These are phyloP conservation scores for Oncopodura yosiiana DNA, from an alignment of 1,140 invertebrate genomes.

Conservation along the genomic window DNA sequence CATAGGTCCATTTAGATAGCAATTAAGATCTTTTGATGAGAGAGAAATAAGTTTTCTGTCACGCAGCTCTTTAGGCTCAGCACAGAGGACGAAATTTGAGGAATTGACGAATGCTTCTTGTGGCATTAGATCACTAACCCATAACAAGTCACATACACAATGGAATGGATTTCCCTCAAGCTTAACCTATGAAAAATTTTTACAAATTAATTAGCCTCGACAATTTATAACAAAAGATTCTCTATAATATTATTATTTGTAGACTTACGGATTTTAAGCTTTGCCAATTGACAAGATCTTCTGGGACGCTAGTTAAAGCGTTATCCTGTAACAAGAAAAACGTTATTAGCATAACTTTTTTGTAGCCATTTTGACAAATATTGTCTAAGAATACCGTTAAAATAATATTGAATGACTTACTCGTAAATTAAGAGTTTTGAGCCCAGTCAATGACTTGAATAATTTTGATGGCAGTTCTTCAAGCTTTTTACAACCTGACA, in stretches of 20 bases:
- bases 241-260: too few relatives aligned
- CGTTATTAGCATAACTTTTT: background rate
- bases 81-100: constrained; percentile 52
- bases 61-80: constrained; percentile 56
- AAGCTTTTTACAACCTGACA: constrained; percentile 66
- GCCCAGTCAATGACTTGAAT: constrained; percentile 62
- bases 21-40: constrained; percentile 64
- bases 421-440: constrained; percentile 58
- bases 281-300: constrained; percentile 64
- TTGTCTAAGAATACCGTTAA: background rate
- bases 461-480: constrained; percentile 59
- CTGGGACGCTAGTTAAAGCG: constrained; percentile 58
- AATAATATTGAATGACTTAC: constrained; percentile 16
- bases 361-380: background rate
- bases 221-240: too few relatives aligned
- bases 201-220: too few relatives aligned
- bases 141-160: constrained; percentile 69
- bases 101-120: constrained; percentile 36
- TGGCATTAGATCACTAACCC: constrained; percentile 61
- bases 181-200: too few relatives aligned
- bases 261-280: constrained; percentile 65
- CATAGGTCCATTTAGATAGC: constrained; percentile 59
- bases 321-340: constrained; percentile 50
- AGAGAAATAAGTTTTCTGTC: constrained; percentile 58
- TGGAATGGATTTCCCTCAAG: constrained; percentile 68